A percentile compares a stretch with the other conserved stretches of the same genome.
phyloP scores from a whole-genome alignment of 2,888 invertebrate species.

The Netelia inedita region DNA sequence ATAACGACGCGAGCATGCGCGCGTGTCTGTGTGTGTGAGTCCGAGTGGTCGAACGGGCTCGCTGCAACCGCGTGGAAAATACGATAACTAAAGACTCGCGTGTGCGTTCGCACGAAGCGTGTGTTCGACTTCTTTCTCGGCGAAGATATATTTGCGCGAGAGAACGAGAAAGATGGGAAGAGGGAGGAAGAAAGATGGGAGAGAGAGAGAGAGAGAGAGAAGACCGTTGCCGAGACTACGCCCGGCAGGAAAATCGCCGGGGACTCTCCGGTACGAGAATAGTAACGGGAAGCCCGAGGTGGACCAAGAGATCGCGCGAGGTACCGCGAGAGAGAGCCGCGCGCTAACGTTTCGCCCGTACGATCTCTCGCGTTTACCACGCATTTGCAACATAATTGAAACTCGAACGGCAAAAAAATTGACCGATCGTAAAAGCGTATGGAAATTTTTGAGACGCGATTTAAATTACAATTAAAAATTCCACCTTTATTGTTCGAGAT shows the following conservation, averaged over 20 bases:
- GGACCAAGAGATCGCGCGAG: slow-evolving; percentile 75
- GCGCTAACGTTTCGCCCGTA: slow-evolving; percentile 5
- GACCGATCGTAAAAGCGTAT: too few species aligned
- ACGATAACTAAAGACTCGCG: slow-evolving; percentile 39
- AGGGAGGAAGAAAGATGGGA: slow-evolving; percentile 56
- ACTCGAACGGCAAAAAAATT: too few species aligned
- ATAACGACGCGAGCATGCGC: not conserved
- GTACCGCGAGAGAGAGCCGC: slow-evolving; percentile 8
- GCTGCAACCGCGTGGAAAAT: not conserved
- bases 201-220: slow-evolving; percentile 31
- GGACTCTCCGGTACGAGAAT: slow-evolving; percentile 83
- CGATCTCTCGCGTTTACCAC: too few species aligned
- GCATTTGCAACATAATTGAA: too few species aligned
- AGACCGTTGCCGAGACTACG: slow-evolving; percentile 79
- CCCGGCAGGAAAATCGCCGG: slow-evolving; percentile 76
- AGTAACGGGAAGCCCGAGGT: slow-evolving; percentile 82
- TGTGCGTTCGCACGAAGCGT: slow-evolving; percentile 23
- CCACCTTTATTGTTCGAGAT: too few species aligned
- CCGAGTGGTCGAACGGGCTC: too few species aligned
- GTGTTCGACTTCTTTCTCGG: slow-evolving; percentile 44
- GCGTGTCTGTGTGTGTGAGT: too few species aligned
- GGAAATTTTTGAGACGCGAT: too few species aligned
- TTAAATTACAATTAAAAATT: too few species aligned
- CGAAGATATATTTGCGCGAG: slow-evolving; percentile 65
- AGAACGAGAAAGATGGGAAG: slow-evolving; percentile 36